A percentile compares a stretch with the other conserved stretches of the same genome.
Evolutionary conservation across 1,140 invertebrate genomes (phyloP).

Genomic region (Lepidostoma basale): DNA sequence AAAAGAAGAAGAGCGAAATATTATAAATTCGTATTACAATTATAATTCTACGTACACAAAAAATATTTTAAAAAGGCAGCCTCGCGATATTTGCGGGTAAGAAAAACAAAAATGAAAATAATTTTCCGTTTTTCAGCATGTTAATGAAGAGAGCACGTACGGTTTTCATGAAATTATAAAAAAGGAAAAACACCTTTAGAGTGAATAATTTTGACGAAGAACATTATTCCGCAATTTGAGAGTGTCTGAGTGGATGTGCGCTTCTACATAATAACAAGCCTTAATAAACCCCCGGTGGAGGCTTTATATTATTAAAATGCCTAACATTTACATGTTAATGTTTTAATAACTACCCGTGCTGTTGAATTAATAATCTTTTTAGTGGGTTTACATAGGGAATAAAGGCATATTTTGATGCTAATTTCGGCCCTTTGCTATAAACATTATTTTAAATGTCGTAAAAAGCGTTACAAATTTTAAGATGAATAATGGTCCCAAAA

Average conservation of each 20-base stretch:
- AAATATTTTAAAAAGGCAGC: too few species aligned
- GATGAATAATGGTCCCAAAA: too few species aligned
- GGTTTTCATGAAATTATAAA: too few species aligned
- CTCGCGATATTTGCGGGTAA: too few species aligned
- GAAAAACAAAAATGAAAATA: too few species aligned
- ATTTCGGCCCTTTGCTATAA: not conserved
- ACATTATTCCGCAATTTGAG: slow-evolving; percentile 3
- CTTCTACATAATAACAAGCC: slow-evolving; percentile 37
- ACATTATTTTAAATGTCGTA: not conserved
- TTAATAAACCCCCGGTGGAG: slow-evolving; percentile 21
- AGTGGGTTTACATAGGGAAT: slow-evolving; percentile 41
- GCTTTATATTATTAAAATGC: slow-evolving; percentile 41
- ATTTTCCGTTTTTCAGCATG: too few species aligned
- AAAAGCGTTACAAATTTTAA: not conserved
- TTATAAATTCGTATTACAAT: not conserved
- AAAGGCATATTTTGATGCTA: slow-evolving; percentile 35
- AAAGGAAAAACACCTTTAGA: not conserved
- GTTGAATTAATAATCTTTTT: slow-evolving; percentile 43
- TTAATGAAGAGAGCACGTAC: not conserved
- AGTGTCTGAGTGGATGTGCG: slow-evolving; percentile 21
- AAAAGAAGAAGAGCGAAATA: too few species aligned
- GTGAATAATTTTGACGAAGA: not conserved
- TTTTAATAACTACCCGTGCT: slow-evolving; percentile 42
- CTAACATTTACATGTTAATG: slow-evolving; percentile 44
- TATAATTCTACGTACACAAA: too few species aligned